Evolutionary conservation across 2,888 invertebrate genomes (phyloP).

Genomic region (Malthinus seriepunctatus): DNA sequence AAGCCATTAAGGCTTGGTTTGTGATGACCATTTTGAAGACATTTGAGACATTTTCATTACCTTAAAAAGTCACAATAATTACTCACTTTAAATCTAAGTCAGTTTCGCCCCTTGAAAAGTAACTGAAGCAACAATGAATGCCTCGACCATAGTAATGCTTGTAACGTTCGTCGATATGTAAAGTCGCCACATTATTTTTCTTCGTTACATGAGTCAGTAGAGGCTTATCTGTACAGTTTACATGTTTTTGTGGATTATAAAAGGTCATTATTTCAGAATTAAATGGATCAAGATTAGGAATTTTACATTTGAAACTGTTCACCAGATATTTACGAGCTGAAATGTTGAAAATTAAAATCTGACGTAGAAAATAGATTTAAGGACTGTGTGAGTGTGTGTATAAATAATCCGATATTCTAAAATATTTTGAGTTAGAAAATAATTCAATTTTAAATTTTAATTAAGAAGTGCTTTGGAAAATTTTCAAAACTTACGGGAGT

Average conservation of each 20-base stretch:
- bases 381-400: too few species aligned
- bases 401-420: too few species aligned
- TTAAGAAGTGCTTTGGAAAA: neutral
- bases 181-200: neutral
- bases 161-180: neutral
- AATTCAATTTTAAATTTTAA: too few species aligned
- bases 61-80: neutral
- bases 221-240: neutral
- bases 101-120: neutral
- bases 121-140: slow-evolving; percentile 2
- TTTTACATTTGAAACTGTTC: neutral
- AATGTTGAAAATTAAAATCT: neutral
- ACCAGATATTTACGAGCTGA: neutral
- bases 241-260: neutral
- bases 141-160: neutral
- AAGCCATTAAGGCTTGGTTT: too few species aligned
- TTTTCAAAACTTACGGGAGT: too few species aligned
- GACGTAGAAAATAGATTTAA: too few species aligned
- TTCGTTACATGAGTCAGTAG: slow-evolving; percentile 1
- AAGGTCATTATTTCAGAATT: neutral
- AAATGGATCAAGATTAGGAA: slow-evolving; percentile 2
- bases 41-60: too few species aligned
- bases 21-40: too few species aligned
- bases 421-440: too few species aligned
- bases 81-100: slow-evolving; percentile 4